Conservation (phyloP, 2,888 invertebrate species). For the Amiota mariae region DNA sequence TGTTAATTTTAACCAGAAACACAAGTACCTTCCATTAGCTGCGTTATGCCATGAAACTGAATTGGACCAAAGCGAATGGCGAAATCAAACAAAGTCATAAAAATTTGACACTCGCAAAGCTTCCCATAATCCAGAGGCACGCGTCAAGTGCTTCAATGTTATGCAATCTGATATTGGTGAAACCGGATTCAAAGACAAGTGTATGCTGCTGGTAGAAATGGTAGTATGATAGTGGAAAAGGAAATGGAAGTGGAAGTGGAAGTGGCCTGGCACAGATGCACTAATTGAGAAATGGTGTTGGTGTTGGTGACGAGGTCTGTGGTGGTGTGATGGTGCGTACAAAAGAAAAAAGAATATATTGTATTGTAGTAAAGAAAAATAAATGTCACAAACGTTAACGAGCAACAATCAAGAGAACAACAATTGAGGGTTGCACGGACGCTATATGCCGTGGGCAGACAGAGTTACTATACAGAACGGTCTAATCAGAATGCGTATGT, state of each 20-base stretch:
- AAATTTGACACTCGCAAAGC: slow-evolving; percentile 61
- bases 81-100: slow-evolving; percentile 68
- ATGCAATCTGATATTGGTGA: slow-evolving; percentile 61
- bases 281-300: slow-evolving; percentile 28
- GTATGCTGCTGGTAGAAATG: slow-evolving; percentile 37
- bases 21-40: slow-evolving; percentile 65
- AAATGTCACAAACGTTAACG: slow-evolving; percentile 24
- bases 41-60: slow-evolving; percentile 50
- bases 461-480: slow-evolving; percentile 39
- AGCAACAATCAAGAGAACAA: slow-evolving; percentile 29
- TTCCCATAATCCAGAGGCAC: slow-evolving; percentile 58
- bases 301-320: slow-evolving; percentile 40
- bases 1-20: slow-evolving; percentile 50
- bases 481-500: slow-evolving; percentile 68
- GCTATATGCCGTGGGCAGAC: background rate
- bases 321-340: slow-evolving; percentile 28
- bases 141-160: slow-evolving; percentile 53
- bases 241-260: background rate
- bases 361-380: slow-evolving; percentile 27
- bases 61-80: slow-evolving; percentile 26
- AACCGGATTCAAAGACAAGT: slow-evolving; percentile 26
- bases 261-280: slow-evolving; percentile 20
- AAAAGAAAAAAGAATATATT: slow-evolving; percentile 30
- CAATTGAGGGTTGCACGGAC: background rate
- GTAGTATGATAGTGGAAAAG: slow-evolving; percentile 4